Evolutionary conservation across 30 jellyfish, hydroid and myxozoan genomes (phyloP).

Genomic region (Phacellophora camtschatica): DNA sequence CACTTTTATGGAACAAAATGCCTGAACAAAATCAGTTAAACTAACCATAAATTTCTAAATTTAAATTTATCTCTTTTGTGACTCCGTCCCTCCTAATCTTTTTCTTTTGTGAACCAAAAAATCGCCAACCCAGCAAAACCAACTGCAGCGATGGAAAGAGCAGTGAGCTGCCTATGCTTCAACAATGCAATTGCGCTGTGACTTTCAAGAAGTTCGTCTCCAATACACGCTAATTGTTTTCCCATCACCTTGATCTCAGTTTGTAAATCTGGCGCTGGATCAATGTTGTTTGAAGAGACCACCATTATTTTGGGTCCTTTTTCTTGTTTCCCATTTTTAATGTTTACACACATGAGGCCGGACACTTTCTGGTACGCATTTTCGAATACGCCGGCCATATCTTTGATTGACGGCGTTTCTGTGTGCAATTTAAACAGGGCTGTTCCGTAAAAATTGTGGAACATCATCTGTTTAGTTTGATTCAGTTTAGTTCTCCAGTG

Average conservation of each 20-base stretch:
- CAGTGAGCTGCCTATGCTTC: neutral
- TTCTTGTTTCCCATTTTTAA: neutral
- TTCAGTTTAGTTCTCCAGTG: neutral
- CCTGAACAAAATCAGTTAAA: too few species aligned
- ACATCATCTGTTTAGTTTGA: neutral
- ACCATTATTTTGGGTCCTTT: neutral
- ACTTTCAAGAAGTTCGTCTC: slow-evolving; percentile 27
- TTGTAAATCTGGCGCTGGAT: slow-evolving; percentile 47
- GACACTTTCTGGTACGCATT: neutral
- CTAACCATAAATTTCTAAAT: too few species aligned
- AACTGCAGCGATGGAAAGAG: slow-evolving; percentile 35
- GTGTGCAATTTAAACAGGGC: neutral
- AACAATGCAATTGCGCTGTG: neutral
- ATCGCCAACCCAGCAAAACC: slow-evolving; percentile 46
- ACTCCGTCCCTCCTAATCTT: neutral
- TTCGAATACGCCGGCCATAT: neutral
- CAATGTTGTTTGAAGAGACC: slow-evolving; percentile 22
- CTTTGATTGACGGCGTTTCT: neutral
- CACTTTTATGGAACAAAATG: too few species aligned
- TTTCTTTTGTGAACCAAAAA: neutral
- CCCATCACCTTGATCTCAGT: neutral
- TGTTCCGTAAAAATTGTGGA: slow-evolving; percentile 12
- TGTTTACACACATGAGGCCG: slow-evolving; percentile 3
- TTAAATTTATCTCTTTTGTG: too few species aligned
- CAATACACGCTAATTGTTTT: slow-evolving; percentile 47